These are phyloP conservation scores for Poliocrania exsul DNA, from an alignment of 2,797 vertebrate genomes.

Conservation along the genomic window DNA sequence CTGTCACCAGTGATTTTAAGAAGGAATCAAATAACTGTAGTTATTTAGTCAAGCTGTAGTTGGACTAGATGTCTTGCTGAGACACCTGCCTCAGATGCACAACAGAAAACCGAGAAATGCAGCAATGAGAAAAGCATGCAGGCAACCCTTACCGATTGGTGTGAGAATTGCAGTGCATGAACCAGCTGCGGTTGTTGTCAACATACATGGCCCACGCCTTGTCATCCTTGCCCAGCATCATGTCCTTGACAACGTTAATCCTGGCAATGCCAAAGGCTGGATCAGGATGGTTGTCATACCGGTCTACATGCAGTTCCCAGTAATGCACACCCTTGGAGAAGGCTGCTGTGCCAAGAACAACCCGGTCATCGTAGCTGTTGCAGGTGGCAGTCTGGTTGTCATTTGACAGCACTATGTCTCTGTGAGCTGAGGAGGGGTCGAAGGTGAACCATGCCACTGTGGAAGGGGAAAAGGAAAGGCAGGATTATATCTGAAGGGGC, in stretches of 20 bases:
- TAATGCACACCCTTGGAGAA: slow-evolving; percentile 97
- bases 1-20: neutral
- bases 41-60: neutral
- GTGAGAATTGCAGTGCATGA: slow-evolving; percentile 92
- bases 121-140: neutral
- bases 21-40: neutral
- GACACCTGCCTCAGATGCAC: neutral
- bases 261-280: slow-evolving; percentile 95
- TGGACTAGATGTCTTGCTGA: neutral
- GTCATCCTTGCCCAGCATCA: slow-evolving; percentile 95
- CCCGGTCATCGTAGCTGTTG: slow-evolving; percentile 96
- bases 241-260: slow-evolving; percentile 92
- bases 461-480: neutral
- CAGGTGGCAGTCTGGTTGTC: slow-evolving; percentile 95
- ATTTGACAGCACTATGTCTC: slow-evolving; percentile 93
- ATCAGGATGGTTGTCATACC: slow-evolving; percentile 97
- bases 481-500: neutral
- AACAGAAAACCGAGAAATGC: neutral
- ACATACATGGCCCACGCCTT: slow-evolving; percentile 97
- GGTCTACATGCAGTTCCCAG: slow-evolving; percentile 93
- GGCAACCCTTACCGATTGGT: slow-evolving; percentile 82
- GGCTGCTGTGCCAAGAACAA: slow-evolving; percentile 93
- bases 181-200: slow-evolving; percentile 92
- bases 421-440: slow-evolving; percentile 92
- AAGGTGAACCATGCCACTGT: slow-evolving; percentile 98